These are phyloP conservation scores for Tachystola acroxantha DNA, from an alignment of 2,888 invertebrate genomes.

Conservation along the genomic window DNA sequence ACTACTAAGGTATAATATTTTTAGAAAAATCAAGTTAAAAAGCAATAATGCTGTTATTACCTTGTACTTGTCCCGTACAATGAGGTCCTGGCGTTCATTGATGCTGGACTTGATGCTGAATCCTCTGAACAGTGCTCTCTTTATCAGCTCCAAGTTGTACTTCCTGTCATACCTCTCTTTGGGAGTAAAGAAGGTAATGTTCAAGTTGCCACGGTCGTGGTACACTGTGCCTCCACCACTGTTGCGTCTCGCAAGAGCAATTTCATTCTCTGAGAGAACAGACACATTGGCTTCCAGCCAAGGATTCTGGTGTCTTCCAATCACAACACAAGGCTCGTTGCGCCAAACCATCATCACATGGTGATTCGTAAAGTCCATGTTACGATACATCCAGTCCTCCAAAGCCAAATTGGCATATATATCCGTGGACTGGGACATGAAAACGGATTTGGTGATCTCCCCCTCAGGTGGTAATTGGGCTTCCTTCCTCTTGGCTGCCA, in stretches of 20 bases:
- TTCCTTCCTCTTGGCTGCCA: slow-evolving; percentile 42
- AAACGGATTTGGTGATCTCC: slow-evolving; percentile 89
- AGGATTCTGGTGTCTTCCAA: slow-evolving; percentile 98
- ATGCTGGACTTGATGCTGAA: slow-evolving; percentile 88
- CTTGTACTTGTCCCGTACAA: slow-evolving; percentile 87
- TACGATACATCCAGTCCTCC: slow-evolving; percentile 97
- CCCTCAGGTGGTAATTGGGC: slow-evolving; percentile 48
- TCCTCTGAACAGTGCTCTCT: slow-evolving; percentile 87
- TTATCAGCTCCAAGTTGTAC: slow-evolving; percentile 92
- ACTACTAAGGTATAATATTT: no score
- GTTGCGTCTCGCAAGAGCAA: slow-evolving; percentile 90
- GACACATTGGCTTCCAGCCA: slow-evolving; percentile 94
- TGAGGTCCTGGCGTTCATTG: slow-evolving; percentile 91
- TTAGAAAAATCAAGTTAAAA: no score
- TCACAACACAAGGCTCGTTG: slow-evolving; percentile 95
- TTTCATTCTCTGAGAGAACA: slow-evolving; percentile 80
- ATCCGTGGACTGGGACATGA: slow-evolving; percentile 94
- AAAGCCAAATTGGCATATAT: slow-evolving; percentile 96
- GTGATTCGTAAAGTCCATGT: slow-evolving; percentile 89
- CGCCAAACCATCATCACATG: slow-evolving; percentile 95
- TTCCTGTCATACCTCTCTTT: slow-evolving; percentile 90
- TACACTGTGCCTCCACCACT: slow-evolving; percentile 98
- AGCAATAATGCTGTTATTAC: no score
- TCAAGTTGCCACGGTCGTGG: slow-evolving; percentile 96
- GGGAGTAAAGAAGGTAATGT: slow-evolving; percentile 94